A percentile compares a stretch with the other conserved stretches of the same genome.
Conservation (phyloP, 2,888 invertebrate species). For the Ypsolopha scabrella region DNA sequence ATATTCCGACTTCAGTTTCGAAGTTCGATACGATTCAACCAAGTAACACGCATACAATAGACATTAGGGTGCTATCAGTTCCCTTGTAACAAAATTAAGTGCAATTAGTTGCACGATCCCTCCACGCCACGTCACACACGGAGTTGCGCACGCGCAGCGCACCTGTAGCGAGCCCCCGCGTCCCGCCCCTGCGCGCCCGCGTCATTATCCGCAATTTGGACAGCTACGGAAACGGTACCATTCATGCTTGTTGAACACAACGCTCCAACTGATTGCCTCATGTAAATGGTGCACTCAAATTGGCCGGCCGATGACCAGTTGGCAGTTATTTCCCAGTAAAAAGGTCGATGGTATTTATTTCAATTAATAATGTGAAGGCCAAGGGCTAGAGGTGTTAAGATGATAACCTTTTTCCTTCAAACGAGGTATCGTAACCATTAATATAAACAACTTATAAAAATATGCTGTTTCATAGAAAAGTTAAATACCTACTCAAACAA, state of each 20-base stretch:
- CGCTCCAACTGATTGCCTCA: slow-evolving; percentile 33
- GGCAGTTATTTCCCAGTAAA: neutral
- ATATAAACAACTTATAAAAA: neutral
- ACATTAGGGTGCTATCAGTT: slow-evolving; percentile 21
- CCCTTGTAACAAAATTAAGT: slow-evolving; percentile 34
- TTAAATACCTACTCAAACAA: too few species aligned
- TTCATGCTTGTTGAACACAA: slow-evolving; percentile 50
- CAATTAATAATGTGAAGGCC: too few species aligned
- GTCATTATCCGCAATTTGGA: slow-evolving; percentile 57
- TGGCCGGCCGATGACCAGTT: slow-evolving; percentile 11
- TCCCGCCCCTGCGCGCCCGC: slow-evolving; percentile 37
- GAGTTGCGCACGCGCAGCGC: slow-evolving; percentile 20
- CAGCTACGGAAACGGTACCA: slow-evolving; percentile 46
- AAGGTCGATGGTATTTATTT: too few species aligned
- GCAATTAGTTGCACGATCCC: slow-evolving; percentile 26
- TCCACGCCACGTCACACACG: neutral
- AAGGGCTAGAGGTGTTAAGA: too few species aligned
- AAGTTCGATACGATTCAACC: neutral
- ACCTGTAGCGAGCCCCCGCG: neutral
- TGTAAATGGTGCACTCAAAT: slow-evolving; percentile 30
- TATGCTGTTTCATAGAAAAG: neutral
- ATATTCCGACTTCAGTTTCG: neutral
- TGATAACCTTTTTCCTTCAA: too few species aligned
- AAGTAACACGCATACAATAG: slow-evolving; percentile 12
- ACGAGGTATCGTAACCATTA: too few species aligned